Percentiles rank a stretch among this genome's conserved stretches.
Conservation (phyloP, 1,140 invertebrate species). For the Drosophila orosa region DNA sequence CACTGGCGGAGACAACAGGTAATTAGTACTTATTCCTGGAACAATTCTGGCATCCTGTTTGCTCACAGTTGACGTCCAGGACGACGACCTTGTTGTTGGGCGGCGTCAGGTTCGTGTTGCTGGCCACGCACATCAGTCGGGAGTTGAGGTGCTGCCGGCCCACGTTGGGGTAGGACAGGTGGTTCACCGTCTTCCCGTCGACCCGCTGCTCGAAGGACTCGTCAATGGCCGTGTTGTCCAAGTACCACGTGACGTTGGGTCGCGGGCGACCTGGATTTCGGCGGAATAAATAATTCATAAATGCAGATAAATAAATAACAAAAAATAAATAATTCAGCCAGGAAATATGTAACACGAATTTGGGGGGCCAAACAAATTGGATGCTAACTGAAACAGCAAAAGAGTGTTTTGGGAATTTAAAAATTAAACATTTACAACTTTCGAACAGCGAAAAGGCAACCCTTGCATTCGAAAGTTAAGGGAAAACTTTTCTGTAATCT, state of each 20-base stretch:
- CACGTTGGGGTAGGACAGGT: constrained; percentile 90
- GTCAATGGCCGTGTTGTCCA: constrained; percentile 92
- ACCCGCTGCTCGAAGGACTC: constrained; percentile 90
- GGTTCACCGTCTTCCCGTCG: constrained; percentile 90
- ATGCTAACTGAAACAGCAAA: not conserved
- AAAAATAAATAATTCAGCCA: constrained; percentile 7
- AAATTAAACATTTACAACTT: constrained; percentile 15
- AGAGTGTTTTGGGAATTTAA: constrained; percentile 1
- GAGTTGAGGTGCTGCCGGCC: constrained; percentile 91
- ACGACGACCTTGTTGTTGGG: constrained; percentile 90
- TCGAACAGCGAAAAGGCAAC: constrained; percentile 6
- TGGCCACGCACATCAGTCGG: constrained; percentile 92
- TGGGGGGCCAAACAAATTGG: not conserved
- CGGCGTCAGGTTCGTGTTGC: constrained; percentile 92
- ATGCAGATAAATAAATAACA: constrained; percentile 9
- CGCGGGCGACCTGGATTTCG: constrained; percentile 88
- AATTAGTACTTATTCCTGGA: not conserved
- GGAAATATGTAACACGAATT: not conserved
- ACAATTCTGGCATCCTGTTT: not conserved
- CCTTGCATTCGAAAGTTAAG: not conserved
- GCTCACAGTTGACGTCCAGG: constrained; percentile 95
- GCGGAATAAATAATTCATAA: constrained; percentile 11
- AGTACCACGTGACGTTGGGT: constrained; percentile 92
- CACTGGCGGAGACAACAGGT: constrained; percentile 86
- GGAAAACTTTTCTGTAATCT: constrained; percentile 11